Conservation (phyloP, 2,797 vertebrate species). For the Moxostoma hubbsi region DNA sequence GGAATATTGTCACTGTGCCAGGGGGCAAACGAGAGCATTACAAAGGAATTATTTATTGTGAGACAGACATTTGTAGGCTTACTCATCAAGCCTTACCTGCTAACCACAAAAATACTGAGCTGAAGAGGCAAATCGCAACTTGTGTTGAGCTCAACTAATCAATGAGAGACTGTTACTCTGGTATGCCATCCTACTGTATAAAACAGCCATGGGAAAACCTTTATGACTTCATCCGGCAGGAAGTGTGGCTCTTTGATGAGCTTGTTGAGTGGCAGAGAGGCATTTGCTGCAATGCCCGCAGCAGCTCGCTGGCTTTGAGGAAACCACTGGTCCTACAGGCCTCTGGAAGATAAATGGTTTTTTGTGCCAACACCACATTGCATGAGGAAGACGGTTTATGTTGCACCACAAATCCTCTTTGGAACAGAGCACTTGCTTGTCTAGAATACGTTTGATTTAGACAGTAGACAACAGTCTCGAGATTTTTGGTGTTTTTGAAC, state of each 20-base stretch:
- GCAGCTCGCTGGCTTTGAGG: constrained; percentile 54
- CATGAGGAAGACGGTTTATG: constrained; percentile 37
- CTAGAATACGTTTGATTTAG: constrained; percentile 34
- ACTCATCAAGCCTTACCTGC: constrained; percentile 22
- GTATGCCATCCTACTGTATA: constrained; percentile 30
- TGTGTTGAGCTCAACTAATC: constrained; percentile 1
- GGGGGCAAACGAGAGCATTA: neutral
- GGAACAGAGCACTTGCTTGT: constrained; percentile 59
- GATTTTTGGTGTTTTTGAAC: constrained; percentile 37
- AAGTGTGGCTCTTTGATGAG: constrained; percentile 52
- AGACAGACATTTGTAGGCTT: neutral
- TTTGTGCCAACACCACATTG: constrained; percentile 45
- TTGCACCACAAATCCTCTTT: constrained; percentile 30
- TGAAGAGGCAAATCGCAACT: constrained; percentile 12
- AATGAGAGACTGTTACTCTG: constrained; percentile 26
- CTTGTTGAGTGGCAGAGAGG: constrained; percentile 28
- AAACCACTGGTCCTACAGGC: constrained; percentile 39
- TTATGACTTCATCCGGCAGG: constrained; percentile 45
- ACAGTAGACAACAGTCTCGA: constrained; percentile 9
- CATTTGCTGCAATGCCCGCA: constrained; percentile 40
- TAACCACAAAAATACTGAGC: constrained; percentile 10
- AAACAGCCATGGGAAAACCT: constrained; percentile 26
- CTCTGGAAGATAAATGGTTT: constrained; percentile 55
- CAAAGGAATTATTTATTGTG: neutral
- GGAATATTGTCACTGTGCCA: constrained; percentile 7